These are phyloP conservation scores for Heterocephalus glaber DNA, from an alignment of 2,113 vertebrate species.

Conservation along the genomic window DNA sequence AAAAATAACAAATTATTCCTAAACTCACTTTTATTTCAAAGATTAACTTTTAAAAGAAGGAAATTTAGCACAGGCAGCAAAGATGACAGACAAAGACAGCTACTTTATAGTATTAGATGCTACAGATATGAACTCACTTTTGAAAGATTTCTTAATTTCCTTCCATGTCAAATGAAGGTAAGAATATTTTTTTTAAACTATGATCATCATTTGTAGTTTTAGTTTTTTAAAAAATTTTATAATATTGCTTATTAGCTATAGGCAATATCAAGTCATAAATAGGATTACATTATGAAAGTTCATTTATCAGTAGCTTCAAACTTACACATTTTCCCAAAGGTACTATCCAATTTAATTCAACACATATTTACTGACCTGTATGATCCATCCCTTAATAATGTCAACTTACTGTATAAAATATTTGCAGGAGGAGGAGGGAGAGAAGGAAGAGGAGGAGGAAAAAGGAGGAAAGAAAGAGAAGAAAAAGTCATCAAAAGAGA, in stretches of 20 bases:
- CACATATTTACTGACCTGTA: neutral
- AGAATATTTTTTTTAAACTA: neutral
- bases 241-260: conserved; percentile 26
- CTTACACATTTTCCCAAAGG: conserved; percentile 5
- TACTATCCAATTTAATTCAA: conserved; percentile 46
- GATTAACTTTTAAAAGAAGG: conserved; percentile 38
- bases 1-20: conserved; percentile 41
- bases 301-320: conserved; percentile 17
- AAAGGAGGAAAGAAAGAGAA: neutral
- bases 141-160: conserved; percentile 19
- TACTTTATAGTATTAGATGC: neutral
- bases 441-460: neutral
- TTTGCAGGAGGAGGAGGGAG: neutral
- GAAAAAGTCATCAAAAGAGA: neutral
- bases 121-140: neutral
- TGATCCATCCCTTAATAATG: conserved; percentile 18
- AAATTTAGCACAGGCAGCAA: conserved; percentile 4
- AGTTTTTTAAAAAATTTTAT: neutral
- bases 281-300: conserved; percentile 25
- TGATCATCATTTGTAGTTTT: neutral
- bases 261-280: neutral
- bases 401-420: conserved; percentile 39
- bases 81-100: neutral
- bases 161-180: conserved; percentile 17
- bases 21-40: conserved; percentile 35